Conservation (phyloP, 2,888 invertebrate genomes). For the Bibio marci region DNA sequence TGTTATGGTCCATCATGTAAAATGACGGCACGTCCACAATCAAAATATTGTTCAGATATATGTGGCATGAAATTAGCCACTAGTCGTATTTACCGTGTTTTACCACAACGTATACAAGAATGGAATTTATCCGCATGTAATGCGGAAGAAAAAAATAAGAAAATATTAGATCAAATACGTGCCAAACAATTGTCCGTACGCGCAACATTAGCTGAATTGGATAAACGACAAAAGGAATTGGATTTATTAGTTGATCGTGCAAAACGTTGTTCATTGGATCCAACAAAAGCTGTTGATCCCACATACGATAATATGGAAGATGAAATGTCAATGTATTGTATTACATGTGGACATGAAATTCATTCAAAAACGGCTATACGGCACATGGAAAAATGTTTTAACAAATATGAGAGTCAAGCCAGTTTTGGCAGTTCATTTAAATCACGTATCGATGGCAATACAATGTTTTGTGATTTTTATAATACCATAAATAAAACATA, state of each 20-base stretch:
- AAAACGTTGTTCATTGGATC: conserved; percentile 49
- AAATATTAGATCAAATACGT: conserved; percentile 53
- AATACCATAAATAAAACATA: conserved; percentile 79
- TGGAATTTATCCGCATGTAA: conserved; percentile 77
- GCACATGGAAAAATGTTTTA: conserved; percentile 97
- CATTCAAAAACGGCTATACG: conserved; percentile 80
- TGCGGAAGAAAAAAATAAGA: conserved; percentile 68
- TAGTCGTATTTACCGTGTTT: conserved; percentile 66
- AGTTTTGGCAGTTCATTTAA: conserved; percentile 91
- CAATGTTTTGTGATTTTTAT: conserved; percentile 96
- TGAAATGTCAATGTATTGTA: conserved; percentile 74
- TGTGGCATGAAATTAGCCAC: conserved; percentile 84
- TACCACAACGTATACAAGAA: conserved; percentile 81
- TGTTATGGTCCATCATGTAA: conserved; percentile 86
- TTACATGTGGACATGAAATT: conserved; percentile 93
- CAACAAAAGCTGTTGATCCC: conserved; percentile 36
- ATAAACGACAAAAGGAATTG: conserved; percentile 57
- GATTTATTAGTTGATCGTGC: conserved; percentile 68
- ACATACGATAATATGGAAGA: conserved; percentile 42
- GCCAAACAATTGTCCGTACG: conserved; percentile 63
- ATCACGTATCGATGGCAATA: conserved; percentile 85
- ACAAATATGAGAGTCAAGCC: conserved; percentile 93
- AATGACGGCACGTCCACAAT: conserved; percentile 54
- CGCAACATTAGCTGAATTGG: conserved; percentile 60
- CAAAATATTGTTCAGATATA: conserved; percentile 86